Percentiles rank a stretch among this genome's conserved stretches.
Evolutionary conservation across 1,140 invertebrate genomes (phyloP).

Genomic region (Halotydeus destructor): DNA sequence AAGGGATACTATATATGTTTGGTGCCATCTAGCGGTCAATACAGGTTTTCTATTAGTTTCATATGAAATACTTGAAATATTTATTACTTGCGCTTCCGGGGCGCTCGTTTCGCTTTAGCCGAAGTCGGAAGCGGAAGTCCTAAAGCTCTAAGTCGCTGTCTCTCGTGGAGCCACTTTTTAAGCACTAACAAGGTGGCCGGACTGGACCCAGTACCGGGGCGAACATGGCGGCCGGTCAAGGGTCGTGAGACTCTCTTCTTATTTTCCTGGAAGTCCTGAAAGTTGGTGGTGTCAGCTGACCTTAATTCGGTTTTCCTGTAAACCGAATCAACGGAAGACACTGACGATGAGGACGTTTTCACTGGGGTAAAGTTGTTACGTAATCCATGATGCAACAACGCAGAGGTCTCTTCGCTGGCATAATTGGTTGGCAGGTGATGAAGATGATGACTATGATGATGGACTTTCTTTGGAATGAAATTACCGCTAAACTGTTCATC

Average conservation of each 20-base stretch:
- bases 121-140: too few relatives aligned
- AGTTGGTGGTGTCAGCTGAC: conserved; percentile 12
- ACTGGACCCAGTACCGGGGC: conserved; percentile 29
- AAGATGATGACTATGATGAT: background rate
- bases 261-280: background rate
- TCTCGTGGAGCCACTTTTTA: conserved; percentile 27
- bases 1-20: too few relatives aligned
- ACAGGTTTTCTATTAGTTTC: too few relatives aligned
- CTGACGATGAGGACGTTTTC: background rate
- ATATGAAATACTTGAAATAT: too few relatives aligned
- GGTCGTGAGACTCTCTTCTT: conserved; percentile 26
- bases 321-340: background rate
- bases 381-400: background rate
- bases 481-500: background rate
- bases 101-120: too few relatives aligned
- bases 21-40: too few relatives aligned
- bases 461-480: background rate
- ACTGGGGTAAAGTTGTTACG: background rate
- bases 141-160: conserved; percentile 23
- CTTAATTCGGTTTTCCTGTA: conserved; percentile 9
- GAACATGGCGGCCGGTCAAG: conserved; percentile 28
- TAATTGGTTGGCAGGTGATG: background rate
- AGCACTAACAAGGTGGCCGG: conserved; percentile 27
- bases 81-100: too few relatives aligned
- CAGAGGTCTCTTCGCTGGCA: background rate